Percentiles rank a stretch among this genome's conserved stretches.
These are phyloP conservation scores for Nephotettix cincticeps DNA, from an alignment of 1,140 invertebrate genomes.

Conservation along the genomic window DNA sequence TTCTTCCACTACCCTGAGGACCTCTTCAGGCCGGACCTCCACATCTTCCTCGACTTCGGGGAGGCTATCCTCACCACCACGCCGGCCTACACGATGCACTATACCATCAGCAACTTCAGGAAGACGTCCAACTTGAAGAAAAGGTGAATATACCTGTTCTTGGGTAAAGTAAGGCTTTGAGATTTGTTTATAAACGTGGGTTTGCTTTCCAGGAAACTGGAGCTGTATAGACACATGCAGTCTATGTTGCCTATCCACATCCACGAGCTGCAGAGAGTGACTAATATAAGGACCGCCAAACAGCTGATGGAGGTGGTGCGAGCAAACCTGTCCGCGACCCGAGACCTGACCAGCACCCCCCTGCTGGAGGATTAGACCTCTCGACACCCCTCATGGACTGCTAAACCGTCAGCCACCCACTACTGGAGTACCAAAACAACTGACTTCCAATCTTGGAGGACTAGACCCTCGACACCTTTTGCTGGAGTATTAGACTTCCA, in stretches of 20 bases:
- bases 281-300: neutral
- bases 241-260: neutral
- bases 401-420: no score
- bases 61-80: neutral
- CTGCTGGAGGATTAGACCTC: no score
- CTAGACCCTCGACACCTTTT: no score
- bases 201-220: neutral
- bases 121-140: neutral
- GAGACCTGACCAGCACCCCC: neutral
- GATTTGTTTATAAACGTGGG: no score
- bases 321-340: neutral
- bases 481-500: no score
- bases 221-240: neutral
- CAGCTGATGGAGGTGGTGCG: neutral
- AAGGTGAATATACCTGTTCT: neutral
- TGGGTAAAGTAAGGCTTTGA: no score
- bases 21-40: neutral
- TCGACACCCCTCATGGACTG: no score
- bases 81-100: neutral
- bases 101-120: neutral
- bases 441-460: no score
- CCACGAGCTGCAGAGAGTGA: neutral
- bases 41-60: neutral
- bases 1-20: slow-evolving; percentile 2
- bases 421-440: no score